These are phyloP conservation scores for Hexactinellida sp. DNA, from an alignment of 37 sponge, comb jelly and placozoan genomes.

Conservation along the genomic window DNA sequence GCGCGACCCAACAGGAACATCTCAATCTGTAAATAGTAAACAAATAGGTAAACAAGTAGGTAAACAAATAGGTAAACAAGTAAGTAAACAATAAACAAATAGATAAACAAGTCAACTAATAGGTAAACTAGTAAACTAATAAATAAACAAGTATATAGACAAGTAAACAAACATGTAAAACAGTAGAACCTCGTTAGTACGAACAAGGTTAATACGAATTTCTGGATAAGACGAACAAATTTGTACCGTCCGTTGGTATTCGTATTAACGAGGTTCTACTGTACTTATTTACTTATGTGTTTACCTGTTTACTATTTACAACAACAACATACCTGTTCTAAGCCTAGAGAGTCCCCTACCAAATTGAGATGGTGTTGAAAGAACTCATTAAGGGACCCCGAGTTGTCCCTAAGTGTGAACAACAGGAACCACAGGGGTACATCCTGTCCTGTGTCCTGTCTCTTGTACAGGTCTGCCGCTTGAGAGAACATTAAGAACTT, in stretches of 20 bases:
- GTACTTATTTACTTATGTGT: too few relatives aligned
- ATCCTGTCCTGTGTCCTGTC: neutral
- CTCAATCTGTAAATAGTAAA: neutral
- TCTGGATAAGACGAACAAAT: too few relatives aligned
- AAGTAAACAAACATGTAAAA: too few relatives aligned
- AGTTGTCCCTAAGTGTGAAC: neutral
- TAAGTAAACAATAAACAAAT: too few relatives aligned
- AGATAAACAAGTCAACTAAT: too few relatives aligned
- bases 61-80: too few relatives aligned
- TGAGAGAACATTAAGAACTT: conserved; percentile 5
- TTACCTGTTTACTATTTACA: neutral
- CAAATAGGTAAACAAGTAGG: neutral
- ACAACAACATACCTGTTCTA: neutral
- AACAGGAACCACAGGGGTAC: neutral
- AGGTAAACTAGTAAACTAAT: too few relatives aligned
- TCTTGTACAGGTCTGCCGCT: neutral
- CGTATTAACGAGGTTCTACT: too few relatives aligned
- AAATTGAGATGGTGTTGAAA: neutral
- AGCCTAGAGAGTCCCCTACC: neutral
- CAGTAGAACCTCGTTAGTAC: too few relatives aligned
- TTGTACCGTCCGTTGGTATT: too few relatives aligned
- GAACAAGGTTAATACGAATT: too few relatives aligned
- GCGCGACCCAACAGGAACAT: neutral
- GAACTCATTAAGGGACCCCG: neutral
- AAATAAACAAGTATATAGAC: too few relatives aligned